Conservation (phyloP, 2,113 vertebrate species). For the Oryzias melastigma region DNA sequence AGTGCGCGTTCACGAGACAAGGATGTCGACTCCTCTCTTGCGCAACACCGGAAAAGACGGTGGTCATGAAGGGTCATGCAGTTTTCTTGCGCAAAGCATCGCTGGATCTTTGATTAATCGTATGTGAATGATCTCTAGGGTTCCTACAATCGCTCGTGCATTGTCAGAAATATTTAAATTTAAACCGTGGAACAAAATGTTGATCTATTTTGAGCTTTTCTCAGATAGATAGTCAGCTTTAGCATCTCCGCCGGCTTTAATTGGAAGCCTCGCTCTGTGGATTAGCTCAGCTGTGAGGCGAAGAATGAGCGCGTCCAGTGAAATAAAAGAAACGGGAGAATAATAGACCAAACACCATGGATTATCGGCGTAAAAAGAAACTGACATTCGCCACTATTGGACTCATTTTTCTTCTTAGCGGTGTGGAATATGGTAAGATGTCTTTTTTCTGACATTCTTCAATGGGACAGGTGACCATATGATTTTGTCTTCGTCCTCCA, state of each 20-base stretch:
- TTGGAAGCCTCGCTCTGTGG: slow-evolving; percentile 37
- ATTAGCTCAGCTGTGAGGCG: slow-evolving; percentile 20
- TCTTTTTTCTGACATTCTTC: not conserved
- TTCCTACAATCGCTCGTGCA: too few relatives aligned
- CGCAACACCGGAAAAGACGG: too few relatives aligned
- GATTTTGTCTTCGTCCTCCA: too few relatives aligned
- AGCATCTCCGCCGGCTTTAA: slow-evolving; percentile 21
- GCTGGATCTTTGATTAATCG: too few relatives aligned
- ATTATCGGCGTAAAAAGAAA: slow-evolving; percentile 68
- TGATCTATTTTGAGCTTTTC: rapidly evolving
- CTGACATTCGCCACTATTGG: slow-evolving; percentile 78
- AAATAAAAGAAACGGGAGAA: not conserved
- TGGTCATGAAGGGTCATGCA: too few relatives aligned
- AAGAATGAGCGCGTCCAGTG: not conserved
- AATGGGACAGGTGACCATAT: not conserved
- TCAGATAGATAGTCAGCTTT: not conserved
- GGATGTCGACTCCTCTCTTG: too few relatives aligned
- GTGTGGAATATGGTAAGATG: slow-evolving; percentile 82
- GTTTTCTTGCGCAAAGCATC: too few relatives aligned
- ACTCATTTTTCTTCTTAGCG: slow-evolving; percentile 80
- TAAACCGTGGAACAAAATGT: not conserved
- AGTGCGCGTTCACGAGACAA: too few relatives aligned
- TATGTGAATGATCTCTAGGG: too few relatives aligned
- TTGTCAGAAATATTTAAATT: too few relatives aligned
- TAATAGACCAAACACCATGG: slow-evolving; percentile 57